A percentile compares a stretch with the other conserved stretches of the same genome.
phyloP scores from a whole-genome alignment of 2,888 invertebrate genomes.

The Phalangium opilio region DNA sequence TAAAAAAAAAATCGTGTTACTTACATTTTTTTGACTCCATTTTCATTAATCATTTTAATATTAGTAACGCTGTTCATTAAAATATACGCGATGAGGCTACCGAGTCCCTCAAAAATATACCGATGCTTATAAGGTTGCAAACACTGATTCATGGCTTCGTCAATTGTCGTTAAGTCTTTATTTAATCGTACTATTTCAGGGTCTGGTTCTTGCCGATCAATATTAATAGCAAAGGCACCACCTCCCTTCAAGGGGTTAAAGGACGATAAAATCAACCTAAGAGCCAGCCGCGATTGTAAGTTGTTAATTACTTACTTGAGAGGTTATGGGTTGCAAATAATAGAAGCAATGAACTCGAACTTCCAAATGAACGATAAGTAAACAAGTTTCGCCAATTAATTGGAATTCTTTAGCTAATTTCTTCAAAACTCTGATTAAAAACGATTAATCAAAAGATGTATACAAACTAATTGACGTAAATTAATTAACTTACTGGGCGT shows the following conservation, averaged over 20 bases:
- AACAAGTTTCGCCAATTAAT: constrained; percentile 74
- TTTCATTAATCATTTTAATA: constrained; percentile 61
- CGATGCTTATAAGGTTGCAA: constrained; percentile 58
- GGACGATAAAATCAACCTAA: background rate
- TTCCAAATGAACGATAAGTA: constrained; percentile 82
- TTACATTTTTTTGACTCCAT: constrained; percentile 60
- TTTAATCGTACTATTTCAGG: constrained; percentile 59
- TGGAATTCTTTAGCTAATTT: constrained; percentile 60
- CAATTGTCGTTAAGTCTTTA: constrained; percentile 56
- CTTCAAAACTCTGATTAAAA: constrained; percentile 12
- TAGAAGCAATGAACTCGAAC: constrained; percentile 89
- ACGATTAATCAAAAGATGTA: too few species aligned
- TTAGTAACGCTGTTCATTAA: constrained; percentile 64
- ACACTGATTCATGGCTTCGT: constrained; percentile 57
- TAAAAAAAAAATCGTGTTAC: constrained; percentile 11
- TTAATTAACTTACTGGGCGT: constrained; percentile 8
- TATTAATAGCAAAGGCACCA: constrained; percentile 35
- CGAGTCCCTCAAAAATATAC: constrained; percentile 82
- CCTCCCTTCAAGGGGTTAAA: constrained; percentile 6
- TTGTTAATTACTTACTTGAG: constrained; percentile 23
- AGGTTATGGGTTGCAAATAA: constrained; percentile 52
- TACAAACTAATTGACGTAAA: background rate
- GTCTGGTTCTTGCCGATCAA: constrained; percentile 60
- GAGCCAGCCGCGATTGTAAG: background rate
- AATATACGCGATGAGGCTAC: constrained; percentile 61